A percentile compares a stretch with the other conserved stretches of the same genome.
Conservation (phyloP, 2,888 invertebrate genomes). For the Conus canariensis region DNA sequence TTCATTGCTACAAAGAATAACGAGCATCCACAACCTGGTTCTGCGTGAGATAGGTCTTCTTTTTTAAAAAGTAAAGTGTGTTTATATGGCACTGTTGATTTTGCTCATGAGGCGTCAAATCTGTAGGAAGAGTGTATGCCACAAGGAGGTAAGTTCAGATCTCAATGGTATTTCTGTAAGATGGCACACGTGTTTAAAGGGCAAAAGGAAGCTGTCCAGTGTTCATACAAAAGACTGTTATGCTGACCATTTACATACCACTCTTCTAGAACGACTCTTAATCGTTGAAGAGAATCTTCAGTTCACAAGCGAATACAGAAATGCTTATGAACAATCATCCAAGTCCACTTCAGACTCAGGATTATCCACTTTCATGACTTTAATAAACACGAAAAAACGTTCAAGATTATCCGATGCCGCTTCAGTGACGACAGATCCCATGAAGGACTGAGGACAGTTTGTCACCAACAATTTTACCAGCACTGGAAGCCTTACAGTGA, state of each 20-base stretch:
- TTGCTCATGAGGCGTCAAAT: neutral
- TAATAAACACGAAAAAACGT: neutral
- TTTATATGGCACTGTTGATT: conserved; percentile 33
- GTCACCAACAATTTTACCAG: neutral
- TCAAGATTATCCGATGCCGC: neutral
- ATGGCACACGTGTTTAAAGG: neutral
- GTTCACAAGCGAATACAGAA: neutral
- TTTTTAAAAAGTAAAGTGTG: neutral
- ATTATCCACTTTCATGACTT: no score
- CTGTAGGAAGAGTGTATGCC: conserved; percentile 2
- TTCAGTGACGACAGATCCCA: neutral
- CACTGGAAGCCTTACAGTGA: neutral
- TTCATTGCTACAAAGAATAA: neutral
- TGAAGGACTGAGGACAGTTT: neutral
- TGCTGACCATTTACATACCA: no score
- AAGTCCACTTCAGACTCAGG: neutral
- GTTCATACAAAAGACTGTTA: neutral
- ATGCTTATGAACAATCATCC: neutral
- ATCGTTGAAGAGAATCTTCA: no score
- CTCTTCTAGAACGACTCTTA: no score
- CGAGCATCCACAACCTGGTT: conserved; percentile 29
- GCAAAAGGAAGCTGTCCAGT: conserved; percentile 1
- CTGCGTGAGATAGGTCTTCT: neutral
- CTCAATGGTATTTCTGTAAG: conserved; percentile 7
- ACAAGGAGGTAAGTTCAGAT: conserved; percentile 17